Evolutionary conservation across 2,113 vertebrate genomes (phyloP), one percentile per base, ranked within the genome.

Genomic region (Edolisoma coerulescens): DNA sequence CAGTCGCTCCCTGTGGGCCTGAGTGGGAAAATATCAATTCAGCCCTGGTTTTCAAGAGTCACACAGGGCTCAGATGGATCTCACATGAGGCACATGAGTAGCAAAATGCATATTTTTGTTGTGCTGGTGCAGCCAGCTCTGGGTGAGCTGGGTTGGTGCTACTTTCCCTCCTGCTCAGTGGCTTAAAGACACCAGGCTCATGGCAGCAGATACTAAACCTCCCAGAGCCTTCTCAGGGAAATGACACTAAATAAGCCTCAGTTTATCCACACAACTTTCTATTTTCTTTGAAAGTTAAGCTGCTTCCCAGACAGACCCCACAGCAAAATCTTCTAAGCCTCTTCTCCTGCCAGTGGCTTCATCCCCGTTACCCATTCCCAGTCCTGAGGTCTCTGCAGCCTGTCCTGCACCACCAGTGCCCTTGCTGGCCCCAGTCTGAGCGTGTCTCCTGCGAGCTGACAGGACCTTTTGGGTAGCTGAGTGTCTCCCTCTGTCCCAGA

Each of bases 381-480:
- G 21, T 5, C 21, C 16, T 16, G 42, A 71, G 54, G 23, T 26
- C 17, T 24, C 45, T 64, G 20, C 3, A 65, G 53, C 16, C 37
- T 8, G 16, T 61, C 53, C 63, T 60, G 19, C 44, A 44, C 8
- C 65, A 28, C 15, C 70, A 54, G 28, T 30, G 47, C n/a, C 20
- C 42, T 81, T 4, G 0, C 19, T 35, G 53, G 12, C 84, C 59
- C 45, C 61, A 77, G 71, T 6, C 14, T 61, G 41, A 65, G 23
- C 0, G 0, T 6, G 18, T 56, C 13, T 70, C 17, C 78, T 67
- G 33, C 3, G 5, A 73, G 39, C 23, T 27, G 16, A 76, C 33
- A 64, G 26, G 19, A 42, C 33, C 21, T 10, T 45, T 7, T n/a
- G 57, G 27, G 30, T 8, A 33, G 28, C 41, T 37, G 22, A 74